These are phyloP conservation scores for Sarcophaga bullata DNA, from an alignment of 1,140 invertebrate species.

Conservation along the genomic window DNA sequence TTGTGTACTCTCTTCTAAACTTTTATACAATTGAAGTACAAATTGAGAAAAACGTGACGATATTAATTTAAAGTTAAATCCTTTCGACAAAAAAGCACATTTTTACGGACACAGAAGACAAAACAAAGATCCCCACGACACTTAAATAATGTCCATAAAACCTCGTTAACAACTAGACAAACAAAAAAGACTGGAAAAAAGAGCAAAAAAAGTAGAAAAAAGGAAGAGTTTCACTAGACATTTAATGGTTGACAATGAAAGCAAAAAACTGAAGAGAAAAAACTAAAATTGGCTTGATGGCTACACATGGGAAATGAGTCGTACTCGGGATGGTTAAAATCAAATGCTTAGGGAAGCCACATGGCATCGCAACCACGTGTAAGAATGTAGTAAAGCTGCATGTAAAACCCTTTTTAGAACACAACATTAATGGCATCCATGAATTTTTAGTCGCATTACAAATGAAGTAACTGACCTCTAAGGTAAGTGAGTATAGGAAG, in stretches of 20 bases:
- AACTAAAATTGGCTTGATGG: neutral
- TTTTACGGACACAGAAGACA: neutral
- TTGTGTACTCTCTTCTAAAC: too few species aligned
- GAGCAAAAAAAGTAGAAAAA: neutral
- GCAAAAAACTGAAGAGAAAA: neutral
- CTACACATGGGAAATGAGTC: neutral
- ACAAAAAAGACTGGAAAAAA: neutral
- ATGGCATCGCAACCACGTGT: slow-evolving; percentile 21
- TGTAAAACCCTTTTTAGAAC: slow-evolving; percentile 38
- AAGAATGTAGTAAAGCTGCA: slow-evolving; percentile 36
- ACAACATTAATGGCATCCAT: slow-evolving; percentile 31
- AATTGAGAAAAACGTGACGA: slow-evolving; percentile 17
- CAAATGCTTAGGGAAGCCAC: slow-evolving; percentile 25
- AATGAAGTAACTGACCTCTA: slow-evolving; percentile 27
- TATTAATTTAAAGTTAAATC: slow-evolving; percentile 6
- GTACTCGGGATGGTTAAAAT: neutral
- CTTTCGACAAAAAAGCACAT: neutral
- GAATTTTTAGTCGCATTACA: slow-evolving; percentile 29
- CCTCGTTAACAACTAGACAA: slow-evolving; percentile 32
- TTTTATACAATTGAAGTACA: too few species aligned
- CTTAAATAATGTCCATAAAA: slow-evolving; percentile 28
- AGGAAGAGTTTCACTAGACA: neutral
- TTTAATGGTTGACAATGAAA: neutral
- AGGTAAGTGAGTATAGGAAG: neutral
- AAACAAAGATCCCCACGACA: neutral